These are phyloP conservation scores for Microplitis mediator DNA, from an alignment of 1,140 invertebrate species.

Conservation along the genomic window DNA sequence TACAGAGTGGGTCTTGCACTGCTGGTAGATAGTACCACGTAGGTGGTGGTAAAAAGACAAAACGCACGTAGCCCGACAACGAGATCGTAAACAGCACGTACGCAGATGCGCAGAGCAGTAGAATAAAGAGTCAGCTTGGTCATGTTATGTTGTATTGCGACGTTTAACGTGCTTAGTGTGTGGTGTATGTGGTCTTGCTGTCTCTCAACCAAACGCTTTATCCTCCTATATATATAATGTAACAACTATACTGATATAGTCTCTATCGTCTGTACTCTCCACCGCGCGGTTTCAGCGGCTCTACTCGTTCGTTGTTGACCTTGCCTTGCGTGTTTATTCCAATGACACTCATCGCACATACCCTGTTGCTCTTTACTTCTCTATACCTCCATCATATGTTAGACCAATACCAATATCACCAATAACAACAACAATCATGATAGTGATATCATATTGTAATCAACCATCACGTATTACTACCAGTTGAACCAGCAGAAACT, in stretches of 20 bases:
- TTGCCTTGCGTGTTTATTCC: constrained; percentile 19
- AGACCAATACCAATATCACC: no score
- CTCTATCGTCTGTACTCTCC: no score
- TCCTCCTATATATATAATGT: not conserved
- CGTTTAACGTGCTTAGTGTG: not conserved
- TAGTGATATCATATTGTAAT: no score
- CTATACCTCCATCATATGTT: no score
- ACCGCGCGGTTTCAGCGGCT: no score
- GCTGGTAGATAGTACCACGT: not conserved
- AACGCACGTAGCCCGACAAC: constrained; percentile 8
- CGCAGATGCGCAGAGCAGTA: not conserved
- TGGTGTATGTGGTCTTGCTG: not conserved
- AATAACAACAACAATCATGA: no score
- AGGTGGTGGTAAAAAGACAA: constrained; percentile 8
- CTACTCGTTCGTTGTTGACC: constrained; percentile 1
- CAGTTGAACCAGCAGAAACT: no score
- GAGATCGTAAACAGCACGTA: constrained; percentile 13
- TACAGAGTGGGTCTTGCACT: no score
- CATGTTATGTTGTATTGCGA: not conserved
- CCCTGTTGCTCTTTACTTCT: not conserved
- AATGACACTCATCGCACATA: constrained; percentile 3
- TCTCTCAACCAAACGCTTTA: not conserved
- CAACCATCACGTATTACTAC: no score
- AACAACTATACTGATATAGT: not conserved
- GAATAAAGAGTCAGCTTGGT: not conserved